Percentiles rank a stretch among this genome's conserved stretches.
Conservation (phyloP, 1,140 invertebrate species). For the Drosophila dunni region DNA sequence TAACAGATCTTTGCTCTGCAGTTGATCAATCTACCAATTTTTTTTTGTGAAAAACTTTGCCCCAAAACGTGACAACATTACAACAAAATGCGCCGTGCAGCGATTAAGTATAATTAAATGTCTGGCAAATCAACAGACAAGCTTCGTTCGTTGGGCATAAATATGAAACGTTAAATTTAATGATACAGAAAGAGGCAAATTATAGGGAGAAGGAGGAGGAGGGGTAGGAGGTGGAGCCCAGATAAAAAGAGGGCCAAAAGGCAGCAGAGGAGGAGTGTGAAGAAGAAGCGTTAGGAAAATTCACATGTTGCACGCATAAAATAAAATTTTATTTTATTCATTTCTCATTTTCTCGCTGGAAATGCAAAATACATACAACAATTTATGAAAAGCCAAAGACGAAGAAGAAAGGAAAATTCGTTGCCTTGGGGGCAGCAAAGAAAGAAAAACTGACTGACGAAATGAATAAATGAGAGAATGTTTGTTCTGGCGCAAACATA, state of each 20-base stretch:
- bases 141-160: constrained; percentile 10
- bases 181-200: constrained; percentile 49
- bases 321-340: constrained; percentile 84
- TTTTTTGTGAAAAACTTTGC: background rate
- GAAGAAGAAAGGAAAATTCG: constrained; percentile 3
- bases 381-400: constrained; percentile 56
- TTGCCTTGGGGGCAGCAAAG: constrained; percentile 21
- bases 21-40: background rate
- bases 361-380: constrained; percentile 68
- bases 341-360: constrained; percentile 64
- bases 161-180: constrained; percentile 66
- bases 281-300: constrained; percentile 58
- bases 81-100: background rate
- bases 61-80: constrained; percentile 2
- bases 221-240: background rate
- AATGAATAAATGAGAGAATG: constrained; percentile 74
- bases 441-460: constrained; percentile 64
- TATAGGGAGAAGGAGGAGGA: constrained; percentile 5
- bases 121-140: constrained; percentile 24
- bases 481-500: constrained; percentile 62
- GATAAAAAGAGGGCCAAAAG: background rate
- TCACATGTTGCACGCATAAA: constrained; percentile 83
- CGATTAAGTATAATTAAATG: constrained; percentile 23
- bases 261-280: no score
- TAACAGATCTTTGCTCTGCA: background rate